These are phyloP conservation scores for Luperina nickerlii DNA, from an alignment of 2,888 invertebrate genomes.

Conservation along the genomic window DNA sequence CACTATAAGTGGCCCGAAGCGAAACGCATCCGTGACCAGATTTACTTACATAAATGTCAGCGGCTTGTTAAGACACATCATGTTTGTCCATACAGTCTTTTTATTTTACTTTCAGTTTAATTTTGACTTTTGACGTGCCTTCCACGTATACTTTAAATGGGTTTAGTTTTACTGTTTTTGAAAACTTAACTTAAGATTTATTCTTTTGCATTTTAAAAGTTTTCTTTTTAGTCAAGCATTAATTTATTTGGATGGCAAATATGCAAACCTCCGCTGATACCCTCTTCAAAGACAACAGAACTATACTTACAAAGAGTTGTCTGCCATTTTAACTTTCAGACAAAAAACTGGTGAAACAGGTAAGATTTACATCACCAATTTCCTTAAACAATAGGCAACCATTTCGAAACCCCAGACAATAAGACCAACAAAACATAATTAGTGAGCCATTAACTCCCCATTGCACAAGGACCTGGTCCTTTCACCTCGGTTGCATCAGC, in stretches of 20 bases:
- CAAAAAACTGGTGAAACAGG: slow-evolving; percentile 6
- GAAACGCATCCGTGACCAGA: slow-evolving; percentile 64
- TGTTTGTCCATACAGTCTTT: slow-evolving; percentile 32
- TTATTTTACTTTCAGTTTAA: slow-evolving; percentile 29
- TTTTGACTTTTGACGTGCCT: slow-evolving; percentile 15
- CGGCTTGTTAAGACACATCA: slow-evolving; percentile 61
- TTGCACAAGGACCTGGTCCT: slow-evolving; percentile 57
- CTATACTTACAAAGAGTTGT: background rate
- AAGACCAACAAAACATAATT: slow-evolving; percentile 50
- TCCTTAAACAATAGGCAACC: slow-evolving; percentile 44
- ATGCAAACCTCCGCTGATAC: background rate
- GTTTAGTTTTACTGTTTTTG: background rate
- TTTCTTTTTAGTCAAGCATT: slow-evolving; percentile 10
- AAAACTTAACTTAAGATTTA: background rate
- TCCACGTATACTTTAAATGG: background rate
- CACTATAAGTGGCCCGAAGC: slow-evolving; percentile 53
- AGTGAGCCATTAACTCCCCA: slow-evolving; percentile 44
- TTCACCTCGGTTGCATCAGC: slow-evolving; percentile 66
- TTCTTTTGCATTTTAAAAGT: background rate
- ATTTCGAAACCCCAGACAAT: slow-evolving; percentile 46
- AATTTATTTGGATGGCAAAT: slow-evolving; percentile 1
- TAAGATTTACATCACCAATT: slow-evolving; percentile 15
- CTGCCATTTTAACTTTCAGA: background rate
- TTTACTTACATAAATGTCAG: slow-evolving; percentile 64
- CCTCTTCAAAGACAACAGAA: background rate